These are phyloP conservation scores for Solen grandis DNA, from an alignment of 1,140 invertebrate species.

Conservation along the genomic window DNA sequence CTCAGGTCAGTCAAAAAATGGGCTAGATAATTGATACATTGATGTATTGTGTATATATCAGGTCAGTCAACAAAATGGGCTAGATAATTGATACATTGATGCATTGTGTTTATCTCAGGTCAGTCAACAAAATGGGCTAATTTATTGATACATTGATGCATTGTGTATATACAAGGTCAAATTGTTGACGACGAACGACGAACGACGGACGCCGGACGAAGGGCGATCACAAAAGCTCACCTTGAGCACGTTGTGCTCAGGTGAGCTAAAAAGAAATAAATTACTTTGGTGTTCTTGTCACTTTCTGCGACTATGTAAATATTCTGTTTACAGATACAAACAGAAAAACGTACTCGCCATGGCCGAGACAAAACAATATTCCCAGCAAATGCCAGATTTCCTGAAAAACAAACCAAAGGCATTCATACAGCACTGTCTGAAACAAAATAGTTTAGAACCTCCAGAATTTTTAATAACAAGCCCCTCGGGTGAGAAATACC, in stretches of 20 bases:
- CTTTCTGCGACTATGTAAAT: too few species aligned
- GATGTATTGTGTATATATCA: too few species aligned
- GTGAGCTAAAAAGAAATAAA: background rate
- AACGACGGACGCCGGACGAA: too few species aligned
- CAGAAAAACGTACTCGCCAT: background rate
- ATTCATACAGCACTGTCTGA: slow-evolving; percentile 20
- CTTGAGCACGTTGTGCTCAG: too few species aligned
- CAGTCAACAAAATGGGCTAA: too few species aligned
- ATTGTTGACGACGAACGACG: too few species aligned
- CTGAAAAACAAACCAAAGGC: slow-evolving; percentile 10
- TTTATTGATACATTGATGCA: background rate
- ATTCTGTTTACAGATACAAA: background rate
- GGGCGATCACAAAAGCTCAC: too few species aligned
- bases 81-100: too few species aligned
- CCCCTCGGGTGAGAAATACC: background rate
- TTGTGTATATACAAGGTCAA: background rate
- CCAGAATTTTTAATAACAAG: background rate
- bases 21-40: too few species aligned
- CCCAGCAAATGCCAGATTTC: slow-evolving; percentile 10
- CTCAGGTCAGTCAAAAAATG: too few species aligned
- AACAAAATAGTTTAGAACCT: background rate
- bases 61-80: too few species aligned
- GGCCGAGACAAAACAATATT: background rate
- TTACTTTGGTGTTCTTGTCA: background rate
- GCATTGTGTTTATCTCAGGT: too few species aligned